Conservation (phyloP, 2,113 vertebrate genomes). For the Callionymus lyra region DNA sequence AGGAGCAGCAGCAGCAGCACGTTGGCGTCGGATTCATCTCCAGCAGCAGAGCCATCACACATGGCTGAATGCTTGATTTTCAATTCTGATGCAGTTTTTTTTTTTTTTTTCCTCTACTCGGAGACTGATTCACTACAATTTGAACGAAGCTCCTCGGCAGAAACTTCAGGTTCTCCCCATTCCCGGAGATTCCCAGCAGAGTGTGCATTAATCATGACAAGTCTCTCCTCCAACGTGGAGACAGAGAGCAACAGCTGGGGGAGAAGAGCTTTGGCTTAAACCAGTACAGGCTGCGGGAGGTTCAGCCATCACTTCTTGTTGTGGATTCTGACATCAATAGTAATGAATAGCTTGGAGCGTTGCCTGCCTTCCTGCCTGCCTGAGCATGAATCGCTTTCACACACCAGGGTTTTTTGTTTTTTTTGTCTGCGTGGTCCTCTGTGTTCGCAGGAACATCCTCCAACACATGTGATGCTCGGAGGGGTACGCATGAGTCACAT, state of each 20-base stretch:
- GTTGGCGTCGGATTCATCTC: slow-evolving; percentile 24
- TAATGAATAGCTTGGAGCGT: slow-evolving; percentile 61
- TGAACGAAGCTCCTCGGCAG: slow-evolving; percentile 34
- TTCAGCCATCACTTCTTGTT: slow-evolving; percentile 58
- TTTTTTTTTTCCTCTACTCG: slow-evolving; percentile 28
- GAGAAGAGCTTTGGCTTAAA: slow-evolving; percentile 49
- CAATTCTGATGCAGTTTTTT: slow-evolving; percentile 25
- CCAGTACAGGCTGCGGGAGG: slow-evolving; percentile 58
- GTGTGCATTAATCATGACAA: slow-evolving; percentile 60
- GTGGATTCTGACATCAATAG: slow-evolving; percentile 58
- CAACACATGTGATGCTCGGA: slow-evolving; percentile 4
- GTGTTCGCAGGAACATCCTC: slow-evolving; percentile 4
- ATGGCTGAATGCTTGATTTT: slow-evolving; percentile 24
- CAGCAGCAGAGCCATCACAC: slow-evolving; percentile 9
- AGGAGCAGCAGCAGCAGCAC: slow-evolving; percentile 1
- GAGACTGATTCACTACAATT: slow-evolving; percentile 22
- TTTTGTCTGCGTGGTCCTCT: background rate
- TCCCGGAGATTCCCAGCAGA: slow-evolving; percentile 38
- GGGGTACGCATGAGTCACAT: slow-evolving; percentile 38
- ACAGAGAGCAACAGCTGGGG: slow-evolving; percentile 52
- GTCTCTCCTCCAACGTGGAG: slow-evolving; percentile 35
- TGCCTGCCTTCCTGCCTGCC: slow-evolving; percentile 34
- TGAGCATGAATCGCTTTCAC: slow-evolving; percentile 39
- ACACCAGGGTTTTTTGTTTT: slow-evolving; percentile 30
- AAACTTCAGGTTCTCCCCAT: slow-evolving; percentile 27